A percentile compares a stretch with the other conserved stretches of the same genome.
These are phyloP conservation scores for Drosophila borealis DNA, from an alignment of 2,888 invertebrate genomes.

Conservation along the genomic window DNA sequence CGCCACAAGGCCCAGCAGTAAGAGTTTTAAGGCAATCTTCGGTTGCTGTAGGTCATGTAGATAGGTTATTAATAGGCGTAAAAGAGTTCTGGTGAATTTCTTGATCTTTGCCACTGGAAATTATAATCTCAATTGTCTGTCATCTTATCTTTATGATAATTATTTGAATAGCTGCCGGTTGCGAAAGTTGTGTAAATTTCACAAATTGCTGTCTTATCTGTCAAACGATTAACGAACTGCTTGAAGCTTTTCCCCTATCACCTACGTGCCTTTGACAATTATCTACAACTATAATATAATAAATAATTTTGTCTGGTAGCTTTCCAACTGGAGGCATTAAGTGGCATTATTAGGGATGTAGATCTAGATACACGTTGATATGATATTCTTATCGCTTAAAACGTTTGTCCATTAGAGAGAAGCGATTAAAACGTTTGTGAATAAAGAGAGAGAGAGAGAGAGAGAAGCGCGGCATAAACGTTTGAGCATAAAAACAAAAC, in stretches of 20 bases:
- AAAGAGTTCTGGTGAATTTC: not conserved
- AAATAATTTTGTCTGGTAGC: not conserved
- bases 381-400: not conserved
- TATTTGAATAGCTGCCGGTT: not conserved
- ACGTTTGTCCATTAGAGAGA: not conserved
- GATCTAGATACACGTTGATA: not conserved
- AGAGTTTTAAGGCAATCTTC: not conserved
- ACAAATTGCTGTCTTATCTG: not conserved
- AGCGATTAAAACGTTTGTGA: not conserved
- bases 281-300: not conserved
- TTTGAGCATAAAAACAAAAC: not conserved
- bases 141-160: not conserved
- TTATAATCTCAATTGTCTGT: not conserved
- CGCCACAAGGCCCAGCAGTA: constrained; percentile 54
- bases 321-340: not conserved
- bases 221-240: not conserved
- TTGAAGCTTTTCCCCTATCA: not conserved
- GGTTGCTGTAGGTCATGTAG: constrained; percentile 34
- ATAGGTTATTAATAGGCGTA: not conserved
- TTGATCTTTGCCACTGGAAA: not conserved
- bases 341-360: not conserved
- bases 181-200: not conserved
- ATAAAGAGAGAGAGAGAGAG: not conserved
- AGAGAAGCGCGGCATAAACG: not conserved
- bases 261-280: not conserved